Percentiles rank a stretch among this genome's conserved stretches.
These are phyloP conservation scores for Pachymerium ferrugineum DNA, from an alignment of 2,888 invertebrate species.

Conservation along the genomic window DNA sequence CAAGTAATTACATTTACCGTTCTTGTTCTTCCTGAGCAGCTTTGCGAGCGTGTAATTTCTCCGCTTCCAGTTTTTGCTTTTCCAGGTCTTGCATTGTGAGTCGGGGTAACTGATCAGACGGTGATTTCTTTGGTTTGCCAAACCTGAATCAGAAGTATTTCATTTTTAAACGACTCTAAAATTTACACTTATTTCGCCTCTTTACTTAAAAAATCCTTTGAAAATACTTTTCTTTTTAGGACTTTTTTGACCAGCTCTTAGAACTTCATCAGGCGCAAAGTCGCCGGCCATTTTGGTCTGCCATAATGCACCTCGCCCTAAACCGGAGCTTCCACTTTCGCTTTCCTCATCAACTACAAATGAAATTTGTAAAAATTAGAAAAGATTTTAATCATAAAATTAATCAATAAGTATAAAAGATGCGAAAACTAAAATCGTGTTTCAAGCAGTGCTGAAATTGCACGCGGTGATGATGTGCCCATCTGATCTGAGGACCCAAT, in stretches of 20 bases:
- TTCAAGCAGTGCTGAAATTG: not conserved
- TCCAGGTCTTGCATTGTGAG: constrained; percentile 34
- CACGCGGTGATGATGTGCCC: not conserved
- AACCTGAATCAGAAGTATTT: constrained; percentile 39
- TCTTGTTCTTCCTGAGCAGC: constrained; percentile 41
- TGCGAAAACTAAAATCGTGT: not conserved
- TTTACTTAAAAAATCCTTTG: constrained; percentile 68
- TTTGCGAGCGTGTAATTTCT: constrained; percentile 36
- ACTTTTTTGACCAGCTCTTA: constrained; percentile 36
- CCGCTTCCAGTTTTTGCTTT: constrained; percentile 36
- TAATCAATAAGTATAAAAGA: not conserved
- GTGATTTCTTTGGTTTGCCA: constrained; percentile 42
- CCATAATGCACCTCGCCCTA: constrained; percentile 22
- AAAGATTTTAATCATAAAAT: constrained; percentile 27
- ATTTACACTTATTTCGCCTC: not conserved
- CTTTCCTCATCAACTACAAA: constrained; percentile 41
- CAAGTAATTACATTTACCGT: constrained; percentile 38
- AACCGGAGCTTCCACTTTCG: constrained; percentile 35
- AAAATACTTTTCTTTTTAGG: constrained; percentile 58
- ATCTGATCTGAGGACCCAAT: constrained; percentile 6
- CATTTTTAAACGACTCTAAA: not conserved
- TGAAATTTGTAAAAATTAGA: constrained; percentile 4
- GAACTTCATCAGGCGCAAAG: constrained; percentile 16
- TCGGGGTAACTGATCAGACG: constrained; percentile 38
- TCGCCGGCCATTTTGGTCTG: constrained; percentile 20